Base-by-base conservation (phyloP, 2,888 invertebrate species). In the Amphipyra tragopoginis region DNA sequence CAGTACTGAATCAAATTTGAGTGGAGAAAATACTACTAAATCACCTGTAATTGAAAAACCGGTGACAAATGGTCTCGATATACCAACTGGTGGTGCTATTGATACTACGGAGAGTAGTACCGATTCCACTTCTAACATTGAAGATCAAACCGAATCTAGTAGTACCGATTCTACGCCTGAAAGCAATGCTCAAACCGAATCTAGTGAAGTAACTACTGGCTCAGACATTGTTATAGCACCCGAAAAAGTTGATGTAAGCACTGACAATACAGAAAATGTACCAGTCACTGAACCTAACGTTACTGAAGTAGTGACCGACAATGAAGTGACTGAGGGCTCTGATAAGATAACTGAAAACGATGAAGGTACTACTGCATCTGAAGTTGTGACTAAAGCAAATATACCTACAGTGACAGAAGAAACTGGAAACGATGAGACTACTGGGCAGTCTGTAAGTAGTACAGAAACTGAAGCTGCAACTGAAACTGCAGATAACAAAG, bases 201-300 rank as follows among this genome's bases (percentile, higher is more conserved):
- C 21, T 21, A 33, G 34, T 29, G 5, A 47, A 4, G 7, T 1
- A 1, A 33, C 5, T 8, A 33, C 33, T 33, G 9, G 10, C 14
- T 15, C 43, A 11, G 26, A 10, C n/a, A n/a, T 8, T 48, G 49
- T 64, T 14, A 33, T 52, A 21, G 11, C 57, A 7, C 45, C 33
- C 33, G 47, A 70, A 45, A 68, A 72, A 21, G 42, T 42, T 13
- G n/a, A 26, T 42, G 3, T 11, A 0, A 42, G 4, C 5, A 48
- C 38, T 21, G 39, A 38, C 10, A 39, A 40, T 13, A 15, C 13
- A 11, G 21, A 21, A 36, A 43, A 11, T 2, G 33, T 5, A 10
- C 11, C 33, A 34, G 21, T 21, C 21, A 43, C 42, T 42, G 21
- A 29, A 36, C 3, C 43, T 8, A 13, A 29, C 33, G 15, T 5